phyloP scores from a whole-genome alignment of 2,888 invertebrate species.

The Heliconius ethilla region DNA sequence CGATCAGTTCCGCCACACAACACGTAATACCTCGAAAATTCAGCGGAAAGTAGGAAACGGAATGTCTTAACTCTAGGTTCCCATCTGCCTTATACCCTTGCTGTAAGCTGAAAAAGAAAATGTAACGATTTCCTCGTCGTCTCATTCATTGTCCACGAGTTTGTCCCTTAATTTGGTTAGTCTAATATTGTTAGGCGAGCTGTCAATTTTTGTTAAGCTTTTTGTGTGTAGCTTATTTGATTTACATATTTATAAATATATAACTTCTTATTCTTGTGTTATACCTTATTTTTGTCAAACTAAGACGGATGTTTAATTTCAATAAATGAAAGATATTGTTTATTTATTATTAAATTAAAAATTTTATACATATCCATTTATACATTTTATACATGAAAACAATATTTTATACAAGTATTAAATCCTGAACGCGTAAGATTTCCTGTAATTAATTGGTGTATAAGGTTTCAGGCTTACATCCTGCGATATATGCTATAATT shows the following conservation, averaged over 20 bases:
- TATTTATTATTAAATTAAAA: not conserved
- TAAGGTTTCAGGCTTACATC: slow-evolving; percentile 30
- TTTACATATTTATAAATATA: not conserved
- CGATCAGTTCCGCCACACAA: no score
- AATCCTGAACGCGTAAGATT: slow-evolving; percentile 8
- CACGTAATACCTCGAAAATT: no score
- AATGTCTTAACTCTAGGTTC: no score
- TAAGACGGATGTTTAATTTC: no score
- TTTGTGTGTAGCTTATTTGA: not conserved
- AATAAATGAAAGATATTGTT: no score
- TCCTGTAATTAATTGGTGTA: slow-evolving; percentile 27
- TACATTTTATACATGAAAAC: not conserved
- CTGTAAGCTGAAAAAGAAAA: not conserved
- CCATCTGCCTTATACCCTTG: no score
- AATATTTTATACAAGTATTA: not conserved
- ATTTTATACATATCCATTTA: not conserved
- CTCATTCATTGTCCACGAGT: not conserved
- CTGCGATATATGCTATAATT: slow-evolving; percentile 17
- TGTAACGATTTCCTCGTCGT: slow-evolving; percentile 10
- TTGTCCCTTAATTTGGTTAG: slow-evolving; percentile 1
- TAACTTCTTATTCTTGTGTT: no score
- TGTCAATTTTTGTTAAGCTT: not conserved
- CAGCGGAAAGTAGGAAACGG: no score
- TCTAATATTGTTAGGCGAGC: not conserved
- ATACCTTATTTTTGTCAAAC: no score